Evolutionary conservation across 2,888 invertebrate species (phyloP).

Genomic region (Emesis russula): DNA sequence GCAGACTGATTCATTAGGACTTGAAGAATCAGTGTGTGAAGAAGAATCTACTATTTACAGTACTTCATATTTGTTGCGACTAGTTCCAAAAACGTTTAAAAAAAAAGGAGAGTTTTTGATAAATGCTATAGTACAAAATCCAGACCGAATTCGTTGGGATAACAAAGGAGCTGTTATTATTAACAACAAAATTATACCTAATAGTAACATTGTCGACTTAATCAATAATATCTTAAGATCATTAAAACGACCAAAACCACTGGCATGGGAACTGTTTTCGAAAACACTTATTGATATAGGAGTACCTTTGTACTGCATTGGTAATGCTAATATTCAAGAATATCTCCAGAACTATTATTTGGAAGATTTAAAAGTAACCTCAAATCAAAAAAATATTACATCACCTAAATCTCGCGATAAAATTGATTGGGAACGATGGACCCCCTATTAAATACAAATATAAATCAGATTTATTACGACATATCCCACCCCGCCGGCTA

Average conservation of each 20-base stretch:
- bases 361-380: slow-evolving; percentile 19
- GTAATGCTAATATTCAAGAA: slow-evolving; percentile 78
- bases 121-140: slow-evolving; percentile 1
- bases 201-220: slow-evolving; percentile 87
- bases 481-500: slow-evolving; percentile 83
- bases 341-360: slow-evolving; percentile 57
- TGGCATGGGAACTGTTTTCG: slow-evolving; percentile 85
- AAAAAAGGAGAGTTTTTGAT: not conserved
- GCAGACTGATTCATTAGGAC: not conserved
- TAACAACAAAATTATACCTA: not conserved
- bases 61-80: not conserved
- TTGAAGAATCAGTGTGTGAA: not conserved
- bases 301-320: slow-evolving; percentile 83
- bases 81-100: not conserved
- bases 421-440: slow-evolving; percentile 88
- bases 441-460: slow-evolving; percentile 81
- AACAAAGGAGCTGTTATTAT: slow-evolving; percentile 2
- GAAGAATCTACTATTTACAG: not conserved
- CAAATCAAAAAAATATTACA: not conserved
- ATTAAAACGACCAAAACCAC: slow-evolving; percentile 83
- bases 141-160: not conserved
- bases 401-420: slow-evolving; percentile 44
- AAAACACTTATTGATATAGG: slow-evolving; percentile 78
- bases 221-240: slow-evolving; percentile 85
- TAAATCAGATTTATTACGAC: slow-evolving; percentile 84